These are phyloP conservation scores for Coregonus suidteri DNA, from an alignment of 2,797 vertebrate genomes.

Conservation along the genomic window DNA sequence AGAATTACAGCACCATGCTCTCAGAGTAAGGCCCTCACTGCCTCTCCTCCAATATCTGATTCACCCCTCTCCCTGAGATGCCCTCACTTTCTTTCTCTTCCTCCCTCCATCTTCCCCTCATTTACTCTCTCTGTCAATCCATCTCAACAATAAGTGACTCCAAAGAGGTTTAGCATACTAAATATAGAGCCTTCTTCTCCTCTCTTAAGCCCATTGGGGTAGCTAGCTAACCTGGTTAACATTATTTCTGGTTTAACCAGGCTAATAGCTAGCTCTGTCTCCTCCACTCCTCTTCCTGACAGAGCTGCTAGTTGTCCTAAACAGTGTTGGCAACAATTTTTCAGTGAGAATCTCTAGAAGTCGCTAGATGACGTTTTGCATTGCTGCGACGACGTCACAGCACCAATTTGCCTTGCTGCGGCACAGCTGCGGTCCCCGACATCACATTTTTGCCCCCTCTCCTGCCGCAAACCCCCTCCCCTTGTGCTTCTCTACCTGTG, in stretches of 20 bases:
- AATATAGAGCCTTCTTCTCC: conserved; percentile 16
- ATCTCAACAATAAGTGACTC: background rate
- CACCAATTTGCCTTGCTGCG: too few relatives aligned
- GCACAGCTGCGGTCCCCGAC: too few relatives aligned
- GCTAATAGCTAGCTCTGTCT: background rate
- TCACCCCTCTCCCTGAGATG: background rate
- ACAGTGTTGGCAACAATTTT: too few relatives aligned
- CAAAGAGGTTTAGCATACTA: conserved; percentile 16
- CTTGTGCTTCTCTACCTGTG: too few relatives aligned
- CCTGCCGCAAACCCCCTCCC: too few relatives aligned
- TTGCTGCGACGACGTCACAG: too few relatives aligned
- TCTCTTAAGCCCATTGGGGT: conserved; percentile 17
- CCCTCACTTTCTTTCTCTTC: conserved; percentile 7
- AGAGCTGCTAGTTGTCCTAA: background rate
- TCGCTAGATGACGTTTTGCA: too few relatives aligned
- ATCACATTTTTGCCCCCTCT: too few relatives aligned
- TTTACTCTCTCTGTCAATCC: background rate
- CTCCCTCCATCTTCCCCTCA: background rate
- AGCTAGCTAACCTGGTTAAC: background rate
- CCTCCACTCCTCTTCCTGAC: background rate
- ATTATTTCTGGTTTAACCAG: background rate
- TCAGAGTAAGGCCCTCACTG: background rate
- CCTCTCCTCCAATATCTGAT: background rate
- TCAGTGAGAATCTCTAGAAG: too few relatives aligned
- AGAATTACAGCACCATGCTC: background rate